phyloP scores from a whole-genome alignment of 2,888 invertebrate species.

The Lasioglossum oenotherae region DNA sequence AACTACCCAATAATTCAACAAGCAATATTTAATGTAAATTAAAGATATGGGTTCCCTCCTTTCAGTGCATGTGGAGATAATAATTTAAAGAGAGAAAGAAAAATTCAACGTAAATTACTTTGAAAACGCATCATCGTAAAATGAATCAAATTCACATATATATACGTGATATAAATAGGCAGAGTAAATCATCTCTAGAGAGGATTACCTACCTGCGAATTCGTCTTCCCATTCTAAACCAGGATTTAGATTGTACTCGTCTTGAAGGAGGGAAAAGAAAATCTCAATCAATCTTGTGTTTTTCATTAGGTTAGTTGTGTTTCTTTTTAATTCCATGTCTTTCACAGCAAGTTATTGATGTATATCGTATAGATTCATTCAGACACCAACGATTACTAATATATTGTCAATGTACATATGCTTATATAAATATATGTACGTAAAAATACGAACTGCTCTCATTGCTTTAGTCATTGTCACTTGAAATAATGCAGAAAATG shows the following conservation, averaged over 20 bases:
- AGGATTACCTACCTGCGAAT: conserved; percentile 97
- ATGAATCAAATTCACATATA: conserved; percentile 54
- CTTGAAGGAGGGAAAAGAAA: conserved; percentile 91
- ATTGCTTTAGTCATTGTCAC: background rate
- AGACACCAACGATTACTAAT: conserved; percentile 15
- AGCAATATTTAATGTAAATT: conserved; percentile 60
- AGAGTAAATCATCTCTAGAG: conserved; percentile 75
- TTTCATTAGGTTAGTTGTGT: conserved; percentile 74
- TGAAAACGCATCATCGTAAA: conserved; percentile 60
- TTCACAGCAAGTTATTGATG: conserved; percentile 67
- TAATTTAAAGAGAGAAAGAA: conserved; percentile 54
- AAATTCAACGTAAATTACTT: conserved; percentile 54
- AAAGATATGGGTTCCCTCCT: conserved; percentile 62
- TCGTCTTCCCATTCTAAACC: conserved; percentile 99
- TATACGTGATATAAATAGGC: conserved; percentile 61
- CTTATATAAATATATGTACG: background rate
- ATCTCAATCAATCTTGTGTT: conserved; percentile 85
- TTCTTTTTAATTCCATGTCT: conserved; percentile 67
- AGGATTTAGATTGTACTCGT: conserved; percentile 99
- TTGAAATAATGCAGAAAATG: background rate
- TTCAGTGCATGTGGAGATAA: conserved; percentile 60
- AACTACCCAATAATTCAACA: conserved; percentile 53
- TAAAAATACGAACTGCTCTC: background rate
- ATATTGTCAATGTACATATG: background rate
- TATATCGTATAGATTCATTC: conserved; percentile 20